These are phyloP conservation scores for Nesogale talazaci DNA, from an alignment of 2,113 vertebrate genomes.

Conservation along the genomic window DNA sequence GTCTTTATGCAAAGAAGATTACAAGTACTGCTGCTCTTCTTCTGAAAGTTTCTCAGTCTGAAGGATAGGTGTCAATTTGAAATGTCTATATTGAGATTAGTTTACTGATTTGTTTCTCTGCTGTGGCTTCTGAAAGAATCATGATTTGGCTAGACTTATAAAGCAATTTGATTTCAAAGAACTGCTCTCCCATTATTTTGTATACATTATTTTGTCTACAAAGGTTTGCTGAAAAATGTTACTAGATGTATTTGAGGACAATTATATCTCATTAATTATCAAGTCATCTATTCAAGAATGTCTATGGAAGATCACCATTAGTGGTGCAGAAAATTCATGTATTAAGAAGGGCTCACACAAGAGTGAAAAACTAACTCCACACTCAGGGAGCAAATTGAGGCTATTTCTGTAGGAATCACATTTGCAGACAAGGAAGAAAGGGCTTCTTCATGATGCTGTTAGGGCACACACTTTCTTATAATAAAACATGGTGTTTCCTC, in stretches of 20 bases:
- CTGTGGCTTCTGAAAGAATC: conserved; percentile 34
- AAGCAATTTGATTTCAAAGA: conserved; percentile 22
- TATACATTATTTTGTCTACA: background rate
- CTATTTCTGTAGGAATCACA: background rate
- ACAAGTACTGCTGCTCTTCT: background rate
- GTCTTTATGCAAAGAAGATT: conserved; percentile 62
- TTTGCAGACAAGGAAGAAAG: background rate
- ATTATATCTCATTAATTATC: background rate
- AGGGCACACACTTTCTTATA: background rate
- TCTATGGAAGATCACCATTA: background rate
- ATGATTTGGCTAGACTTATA: background rate
- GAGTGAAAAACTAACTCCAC: background rate
- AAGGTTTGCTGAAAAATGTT: background rate
- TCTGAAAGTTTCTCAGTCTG: conserved; percentile 47
- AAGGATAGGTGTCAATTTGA: conserved; percentile 53
- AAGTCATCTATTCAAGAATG: background rate
- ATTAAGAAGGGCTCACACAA: background rate
- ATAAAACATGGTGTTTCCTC: background rate
- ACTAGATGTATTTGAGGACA: background rate
- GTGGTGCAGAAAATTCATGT: background rate
- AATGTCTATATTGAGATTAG: background rate
- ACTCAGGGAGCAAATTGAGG: background rate
- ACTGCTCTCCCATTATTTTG: background rate
- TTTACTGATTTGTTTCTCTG: conserved; percentile 22
- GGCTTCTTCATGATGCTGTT: background rate